Evolutionary conservation across 2,113 vertebrate species (phyloP), one percentile per base, ranked within the genome.

Genomic region (Anoura caudifer): DNA sequence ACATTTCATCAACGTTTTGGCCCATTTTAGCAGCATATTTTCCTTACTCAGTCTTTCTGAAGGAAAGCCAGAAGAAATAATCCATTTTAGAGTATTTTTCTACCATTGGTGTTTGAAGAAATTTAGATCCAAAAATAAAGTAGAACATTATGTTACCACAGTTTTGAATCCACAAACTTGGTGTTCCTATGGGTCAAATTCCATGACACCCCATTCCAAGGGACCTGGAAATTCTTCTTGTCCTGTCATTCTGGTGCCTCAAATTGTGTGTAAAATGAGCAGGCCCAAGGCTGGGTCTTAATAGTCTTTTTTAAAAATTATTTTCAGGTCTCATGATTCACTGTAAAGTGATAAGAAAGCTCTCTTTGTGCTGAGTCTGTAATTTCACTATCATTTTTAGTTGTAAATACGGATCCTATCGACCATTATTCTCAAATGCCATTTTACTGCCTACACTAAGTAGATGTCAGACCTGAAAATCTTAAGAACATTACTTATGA

Each of bases 51-150:
- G 90, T 91, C 45, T 95, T 95, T 95, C 91, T 95, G 96, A 97
- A 97, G 86, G 67, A 94, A 95, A 95, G 95, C 95, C 96, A 97
- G 91, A 79, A 96, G 95, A 97, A 97, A 95, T 96, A 92, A 93
- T 91, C 89, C 77, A 95, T 92, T 96, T 95, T 81, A 81, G 81
- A 56, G 45, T 92, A 65, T 90, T 97, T 97, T 96, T 94, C 93
- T 92, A 84, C 22, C 86, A 85, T 47, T 76, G 47, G 70, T 81
- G 41, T 94, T 86, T 91, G 89, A 93, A 95, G 86, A 97, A 85
- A 91, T 89, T 52, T 93, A 93, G 77, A 87, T 73, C 82, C 92
- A 81, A 96, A 97, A 97, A 91, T 97, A 97, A 97, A 97, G 81
- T 82, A 93, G 91, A 95, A 85, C 86, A 91, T 96, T 72, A 91